Base-by-base conservation (phyloP, 2,888 invertebrate species). In the Leucophenga maculata region DNA sequence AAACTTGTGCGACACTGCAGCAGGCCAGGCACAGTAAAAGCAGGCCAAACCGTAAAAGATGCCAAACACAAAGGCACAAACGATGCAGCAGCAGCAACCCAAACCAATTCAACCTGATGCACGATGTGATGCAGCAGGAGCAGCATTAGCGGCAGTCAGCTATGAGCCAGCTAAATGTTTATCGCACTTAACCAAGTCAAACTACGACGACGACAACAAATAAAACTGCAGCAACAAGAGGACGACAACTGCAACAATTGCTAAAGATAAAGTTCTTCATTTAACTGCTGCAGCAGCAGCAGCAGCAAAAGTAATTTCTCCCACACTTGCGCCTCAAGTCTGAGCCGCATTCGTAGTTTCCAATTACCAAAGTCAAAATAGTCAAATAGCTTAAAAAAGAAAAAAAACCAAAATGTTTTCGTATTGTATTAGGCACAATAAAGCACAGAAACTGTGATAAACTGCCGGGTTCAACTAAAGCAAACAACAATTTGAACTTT, bases 111-210 rank as follows among this genome's bases (percentile, higher is more conserved):
- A 72, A 72, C 72, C 72, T 72, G 72, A 72, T 72, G 39, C 39
- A 39, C 39, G 39, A 39, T 11, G 39, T 39, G 39, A 39, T 39
- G 39, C 39, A 11, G 18, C 52, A 18, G 52, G 16, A 26, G 32
- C 14, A 60, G 59, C 59, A 60, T 39, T 1, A 60, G 60, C 39
- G 39, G 31, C 57, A 57, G 32, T 31, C 59, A 31, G 59, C 26
- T 59, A 44, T 65, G 64, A 39, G 57, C 44, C 55, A 54, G 65
- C 52, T 73, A 72, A 72, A 72, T 74, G 69, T 70, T 74, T 74
- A 74, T 74, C 74, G 72, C 74, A 72, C 72, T 72, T 72, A 64
- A 69, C 66, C 67, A 52, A 60, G 60, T 60, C 60, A 60, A 60
- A 60, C 39, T 16, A 39, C 64, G 64, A 65, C 69, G 39, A 55